Evolutionary conservation across 2,797 vertebrate genomes (phyloP).

Genomic region (Labroides dimidiatus): DNA sequence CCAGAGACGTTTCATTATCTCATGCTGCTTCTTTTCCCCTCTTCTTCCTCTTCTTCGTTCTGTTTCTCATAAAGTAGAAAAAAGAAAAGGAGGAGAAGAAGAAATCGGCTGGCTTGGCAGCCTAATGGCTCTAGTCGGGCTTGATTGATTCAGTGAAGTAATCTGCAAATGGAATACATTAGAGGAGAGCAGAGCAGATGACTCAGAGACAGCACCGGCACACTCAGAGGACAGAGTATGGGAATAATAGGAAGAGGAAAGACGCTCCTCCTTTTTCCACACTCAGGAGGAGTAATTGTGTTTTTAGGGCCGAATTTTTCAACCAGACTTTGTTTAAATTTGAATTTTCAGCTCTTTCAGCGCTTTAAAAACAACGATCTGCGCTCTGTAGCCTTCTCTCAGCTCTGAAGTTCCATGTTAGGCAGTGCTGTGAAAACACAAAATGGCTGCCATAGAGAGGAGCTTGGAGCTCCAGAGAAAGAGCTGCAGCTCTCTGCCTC

Average conservation of each 20-base stretch:
- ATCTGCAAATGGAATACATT: conserved; percentile 84
- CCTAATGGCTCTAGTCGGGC: conserved; percentile 77
- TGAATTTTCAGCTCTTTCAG: background rate
- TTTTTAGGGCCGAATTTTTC: background rate
- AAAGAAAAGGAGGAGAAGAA: background rate
- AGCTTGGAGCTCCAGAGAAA: conserved; percentile 63
- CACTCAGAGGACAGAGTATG: conserved; percentile 45
- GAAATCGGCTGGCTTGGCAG: conserved; percentile 66
- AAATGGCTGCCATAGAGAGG: conserved; percentile 81
- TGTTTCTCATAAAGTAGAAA: conserved; percentile 52
- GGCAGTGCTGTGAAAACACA: conserved; percentile 75
- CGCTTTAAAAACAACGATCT: conserved; percentile 3
- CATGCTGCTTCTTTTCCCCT: conserved; percentile 15
- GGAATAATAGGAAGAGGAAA: conserved; percentile 45
- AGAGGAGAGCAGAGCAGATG: conserved; percentile 70
- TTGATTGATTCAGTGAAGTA: conserved; percentile 82
- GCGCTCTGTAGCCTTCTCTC: conserved; percentile 37
- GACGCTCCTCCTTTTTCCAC: conserved; percentile 39
- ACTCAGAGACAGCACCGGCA: conserved; percentile 61
- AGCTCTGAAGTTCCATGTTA: conserved; percentile 78
- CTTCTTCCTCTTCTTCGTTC: no score
- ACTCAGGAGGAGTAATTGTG: conserved; percentile 17
- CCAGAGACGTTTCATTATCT: conserved; percentile 73
- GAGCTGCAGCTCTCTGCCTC: conserved; percentile 57
- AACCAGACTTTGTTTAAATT: background rate